Conservation (phyloP, 2,888 invertebrate genomes). For the Diarsia dahlii region DNA sequence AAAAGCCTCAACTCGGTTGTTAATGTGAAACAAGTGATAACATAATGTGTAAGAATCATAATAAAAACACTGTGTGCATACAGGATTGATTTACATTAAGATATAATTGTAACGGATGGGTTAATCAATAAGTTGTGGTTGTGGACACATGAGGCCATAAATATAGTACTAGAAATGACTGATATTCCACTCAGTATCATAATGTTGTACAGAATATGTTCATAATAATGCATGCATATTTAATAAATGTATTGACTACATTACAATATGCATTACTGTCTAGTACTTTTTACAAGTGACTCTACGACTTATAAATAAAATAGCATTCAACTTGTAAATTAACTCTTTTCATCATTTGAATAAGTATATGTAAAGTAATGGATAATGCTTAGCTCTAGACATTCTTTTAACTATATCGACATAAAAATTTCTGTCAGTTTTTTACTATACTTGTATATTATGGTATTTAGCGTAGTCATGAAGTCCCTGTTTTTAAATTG, state of each 20-base stretch:
- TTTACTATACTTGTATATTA: slow-evolving; percentile 80
- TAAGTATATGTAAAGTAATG: slow-evolving; percentile 74
- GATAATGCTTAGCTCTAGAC: slow-evolving; percentile 83
- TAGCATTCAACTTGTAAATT: slow-evolving; percentile 76
- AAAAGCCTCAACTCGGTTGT: slow-evolving; percentile 81
- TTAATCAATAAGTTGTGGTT: slow-evolving; percentile 80
- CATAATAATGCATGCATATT: slow-evolving; percentile 68
- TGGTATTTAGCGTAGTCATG: slow-evolving; percentile 70
- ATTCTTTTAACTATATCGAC: slow-evolving; percentile 82
- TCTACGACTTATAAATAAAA: slow-evolving; percentile 65
- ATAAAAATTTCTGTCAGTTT: slow-evolving; percentile 78
- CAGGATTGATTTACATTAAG: slow-evolving; percentile 79
- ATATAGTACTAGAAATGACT: slow-evolving; percentile 79
- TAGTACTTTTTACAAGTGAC: slow-evolving; percentile 69
- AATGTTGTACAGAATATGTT: slow-evolving; percentile 74
- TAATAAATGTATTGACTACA: slow-evolving; percentile 65
- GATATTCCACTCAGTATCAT: slow-evolving; percentile 74
- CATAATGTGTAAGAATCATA: slow-evolving; percentile 81
- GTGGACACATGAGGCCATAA: slow-evolving; percentile 83
- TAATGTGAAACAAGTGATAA: slow-evolving; percentile 84
- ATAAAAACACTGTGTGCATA: slow-evolving; percentile 79
- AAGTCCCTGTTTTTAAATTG: slow-evolving; percentile 67
- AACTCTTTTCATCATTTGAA: slow-evolving; percentile 72
- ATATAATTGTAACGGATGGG: slow-evolving; percentile 76
- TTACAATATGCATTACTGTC: slow-evolving; percentile 66